Percentiles rank a stretch among this genome's conserved stretches.
Evolutionary conservation across 1,140 invertebrate species (phyloP).

Genomic region (Mylabris phalerata): DNA sequence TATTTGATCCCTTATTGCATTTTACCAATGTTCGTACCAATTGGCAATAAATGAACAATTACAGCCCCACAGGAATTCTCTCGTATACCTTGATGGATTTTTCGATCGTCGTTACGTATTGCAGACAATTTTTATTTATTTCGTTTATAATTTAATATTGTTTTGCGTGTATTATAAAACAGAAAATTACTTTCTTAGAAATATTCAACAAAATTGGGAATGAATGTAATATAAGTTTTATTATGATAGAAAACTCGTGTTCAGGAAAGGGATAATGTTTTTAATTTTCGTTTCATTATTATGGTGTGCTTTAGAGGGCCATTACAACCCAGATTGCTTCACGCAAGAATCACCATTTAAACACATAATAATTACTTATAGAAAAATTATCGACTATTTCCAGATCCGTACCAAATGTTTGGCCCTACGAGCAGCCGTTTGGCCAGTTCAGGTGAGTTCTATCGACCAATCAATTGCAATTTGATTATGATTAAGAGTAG

Average conservation of each 20-base stretch:
- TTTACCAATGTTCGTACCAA: too few species aligned
- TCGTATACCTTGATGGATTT: too few species aligned
- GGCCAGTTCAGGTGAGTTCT: conserved; percentile 75
- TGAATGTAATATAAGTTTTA: conserved; percentile 12
- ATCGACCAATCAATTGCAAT: too few species aligned
- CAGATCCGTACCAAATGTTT: conserved; percentile 97
- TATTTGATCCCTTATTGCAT: too few species aligned
- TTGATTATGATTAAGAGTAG: too few species aligned
- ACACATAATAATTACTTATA: too few species aligned
- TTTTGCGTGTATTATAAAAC: conserved; percentile 12
- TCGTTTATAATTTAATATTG: conserved; percentile 6
- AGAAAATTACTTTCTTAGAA: conserved; percentile 15
- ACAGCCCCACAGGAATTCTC: too few species aligned
- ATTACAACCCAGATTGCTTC: conserved; percentile 6
- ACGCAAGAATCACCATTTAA: background rate
- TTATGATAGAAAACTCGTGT: conserved; percentile 14
- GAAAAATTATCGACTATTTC: conserved; percentile 37
- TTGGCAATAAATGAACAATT: too few species aligned
- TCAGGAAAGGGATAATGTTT: conserved; percentile 15
- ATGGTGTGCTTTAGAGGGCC: conserved; percentile 1
- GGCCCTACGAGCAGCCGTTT: conserved; percentile 87
- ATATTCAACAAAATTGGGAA: background rate
- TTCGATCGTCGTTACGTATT: too few species aligned
- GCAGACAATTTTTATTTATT: too few species aligned
- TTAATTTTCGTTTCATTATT: conserved; percentile 15